Conservation (phyloP, 2,113 vertebrate genomes). For the Casuarius casuarius region DNA sequence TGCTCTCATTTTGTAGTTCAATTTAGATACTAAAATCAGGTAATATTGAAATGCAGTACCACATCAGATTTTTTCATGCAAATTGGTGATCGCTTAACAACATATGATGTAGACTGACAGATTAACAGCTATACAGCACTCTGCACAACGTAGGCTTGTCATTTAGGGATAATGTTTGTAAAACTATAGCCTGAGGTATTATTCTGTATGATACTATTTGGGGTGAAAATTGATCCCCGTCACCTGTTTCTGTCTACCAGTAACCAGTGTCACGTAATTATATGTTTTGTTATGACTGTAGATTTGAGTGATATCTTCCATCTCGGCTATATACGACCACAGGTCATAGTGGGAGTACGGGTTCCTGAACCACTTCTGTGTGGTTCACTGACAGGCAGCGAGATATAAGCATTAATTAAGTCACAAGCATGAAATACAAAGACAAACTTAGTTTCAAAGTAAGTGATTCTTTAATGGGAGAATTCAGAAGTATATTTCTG, state of each 20-base stretch:
- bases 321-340: fast-evolving
- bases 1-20: neutral
- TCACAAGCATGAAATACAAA: neutral
- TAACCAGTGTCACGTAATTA: fast-evolving
- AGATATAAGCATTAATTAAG: neutral
- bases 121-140: neutral
- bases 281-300: neutral
- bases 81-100: neutral
- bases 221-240: neutral
- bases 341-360: neutral
- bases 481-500: neutral
- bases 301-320: neutral
- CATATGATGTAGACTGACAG: fast-evolving
- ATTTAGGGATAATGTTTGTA: neutral
- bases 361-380: neutral
- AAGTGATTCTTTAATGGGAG: neutral
- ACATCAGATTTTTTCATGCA: fast-evolving
- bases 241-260: neutral
- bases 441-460: neutral
- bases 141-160: neutral
- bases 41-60: neutral
- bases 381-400: too few relatives aligned
- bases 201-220: fast-evolving
- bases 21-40: neutral
- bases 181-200: neutral